Conservation (phyloP, 2,797 vertebrate species). For the Phrynocephalus vlangalii region DNA sequence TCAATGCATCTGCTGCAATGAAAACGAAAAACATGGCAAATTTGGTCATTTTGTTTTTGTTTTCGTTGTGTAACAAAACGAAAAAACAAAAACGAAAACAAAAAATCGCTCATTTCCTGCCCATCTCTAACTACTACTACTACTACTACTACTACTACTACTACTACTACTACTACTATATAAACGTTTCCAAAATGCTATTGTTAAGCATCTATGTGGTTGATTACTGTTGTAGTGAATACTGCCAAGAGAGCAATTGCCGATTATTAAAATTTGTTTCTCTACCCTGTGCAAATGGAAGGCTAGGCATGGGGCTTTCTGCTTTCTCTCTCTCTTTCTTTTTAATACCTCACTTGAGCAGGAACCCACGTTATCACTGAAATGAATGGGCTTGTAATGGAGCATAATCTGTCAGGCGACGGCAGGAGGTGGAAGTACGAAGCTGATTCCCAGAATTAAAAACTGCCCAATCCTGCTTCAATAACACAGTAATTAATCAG, state of each 20-base stretch:
- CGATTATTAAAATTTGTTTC: conserved; percentile 44
- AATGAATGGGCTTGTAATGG: conserved; percentile 64
- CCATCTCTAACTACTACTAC: too few species aligned
- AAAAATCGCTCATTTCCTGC: too few species aligned
- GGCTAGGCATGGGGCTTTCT: neutral
- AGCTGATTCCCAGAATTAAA: conserved; percentile 64
- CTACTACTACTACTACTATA: neutral
- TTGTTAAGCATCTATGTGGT: conserved; percentile 26
- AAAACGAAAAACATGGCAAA: too few species aligned
- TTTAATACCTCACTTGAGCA: conserved; percentile 46
- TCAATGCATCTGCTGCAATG: too few species aligned
- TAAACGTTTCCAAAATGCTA: neutral
- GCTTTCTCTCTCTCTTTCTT: neutral
- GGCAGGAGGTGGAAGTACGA: conserved; percentile 57
- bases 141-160: too few species aligned
- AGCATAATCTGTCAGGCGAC: conserved; percentile 65
- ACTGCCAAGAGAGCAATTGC: neutral
- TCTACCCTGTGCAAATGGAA: conserved; percentile 45
- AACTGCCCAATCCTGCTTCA: conserved; percentile 58
- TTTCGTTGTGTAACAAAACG: too few species aligned
- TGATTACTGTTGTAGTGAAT: neutral
- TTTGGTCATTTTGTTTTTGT: too few species aligned
- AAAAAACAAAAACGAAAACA: too few species aligned
- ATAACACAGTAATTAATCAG: conserved; percentile 67
- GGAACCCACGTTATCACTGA: conserved; percentile 40